Conservation (phyloP, 2,888 invertebrate genomes). For the Phyllotreta cruciferae region DNA sequence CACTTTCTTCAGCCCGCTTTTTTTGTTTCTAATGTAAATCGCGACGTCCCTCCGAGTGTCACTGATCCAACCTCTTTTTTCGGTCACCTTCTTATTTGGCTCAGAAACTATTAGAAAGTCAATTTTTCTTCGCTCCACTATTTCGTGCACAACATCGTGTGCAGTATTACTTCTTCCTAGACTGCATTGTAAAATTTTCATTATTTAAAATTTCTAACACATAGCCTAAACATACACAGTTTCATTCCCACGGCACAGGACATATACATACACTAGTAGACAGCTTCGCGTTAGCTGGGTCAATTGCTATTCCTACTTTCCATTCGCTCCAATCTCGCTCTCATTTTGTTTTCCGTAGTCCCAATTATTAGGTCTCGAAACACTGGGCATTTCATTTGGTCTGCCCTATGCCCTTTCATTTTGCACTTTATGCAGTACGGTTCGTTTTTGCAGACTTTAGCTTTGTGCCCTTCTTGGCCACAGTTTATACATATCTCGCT, state of each 20-base stretch:
- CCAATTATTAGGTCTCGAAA: not conserved
- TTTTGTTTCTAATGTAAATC: not conserved
- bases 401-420: slow-evolving; percentile 10
- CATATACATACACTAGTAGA: not conserved
- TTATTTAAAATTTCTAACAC: not conserved
- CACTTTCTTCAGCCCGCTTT: not conserved
- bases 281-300: too few species aligned
- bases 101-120: slow-evolving; percentile 14
- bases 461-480: slow-evolving; percentile 18
- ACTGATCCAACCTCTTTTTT: not conserved
- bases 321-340: not conserved
- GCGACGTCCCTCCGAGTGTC: not conserved
- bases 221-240: too few species aligned
- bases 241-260: too few species aligned
- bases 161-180: slow-evolving; percentile 1
- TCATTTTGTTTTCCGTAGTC: not conserved
- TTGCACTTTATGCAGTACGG: slow-evolving; percentile 1
- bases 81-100: slow-evolving; percentile 3
- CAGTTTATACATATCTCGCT: slow-evolving; percentile 16
- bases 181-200: not conserved
- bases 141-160: slow-evolving; percentile 5
- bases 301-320: too few species aligned
- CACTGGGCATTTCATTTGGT: slow-evolving; percentile 2
- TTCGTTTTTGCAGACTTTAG: not conserved
- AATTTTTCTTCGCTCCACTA: not conserved